These are phyloP conservation scores for Haemorhous mexicanus DNA, from an alignment of 2,113 vertebrate genomes.

Conservation along the genomic window DNA sequence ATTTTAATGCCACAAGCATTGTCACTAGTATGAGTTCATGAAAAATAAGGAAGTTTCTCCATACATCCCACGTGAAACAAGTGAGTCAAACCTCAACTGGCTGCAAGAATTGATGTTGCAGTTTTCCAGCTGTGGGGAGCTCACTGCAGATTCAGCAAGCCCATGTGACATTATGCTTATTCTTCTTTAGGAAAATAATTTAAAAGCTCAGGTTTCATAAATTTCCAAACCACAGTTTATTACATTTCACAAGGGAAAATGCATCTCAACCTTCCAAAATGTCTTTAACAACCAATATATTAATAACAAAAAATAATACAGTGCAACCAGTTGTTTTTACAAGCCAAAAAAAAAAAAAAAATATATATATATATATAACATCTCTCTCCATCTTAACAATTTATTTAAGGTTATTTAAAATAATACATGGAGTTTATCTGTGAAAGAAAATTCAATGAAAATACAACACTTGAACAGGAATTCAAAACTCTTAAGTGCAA, in stretches of 20 bases:
- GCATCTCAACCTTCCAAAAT: background rate
- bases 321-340: background rate
- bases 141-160: constrained; percentile 35
- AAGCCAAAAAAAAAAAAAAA: background rate
- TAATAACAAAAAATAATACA: background rate
- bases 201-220: background rate
- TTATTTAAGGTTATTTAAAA: background rate
- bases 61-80: background rate
- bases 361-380: background rate
- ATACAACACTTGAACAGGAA: background rate
- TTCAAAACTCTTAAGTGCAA: background rate
- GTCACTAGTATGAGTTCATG: background rate
- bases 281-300: background rate
- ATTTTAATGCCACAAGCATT: background rate
- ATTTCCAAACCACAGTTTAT: background rate
- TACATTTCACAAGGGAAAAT: background rate
- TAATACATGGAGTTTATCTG: background rate
- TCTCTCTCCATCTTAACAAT: background rate
- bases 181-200: constrained; percentile 19
- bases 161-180: background rate
- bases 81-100: background rate
- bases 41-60: background rate
- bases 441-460: background rate
- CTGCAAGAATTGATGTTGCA: background rate
- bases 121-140: background rate